Base-by-base conservation (phyloP, 37 sponge, comb jelly and placozoan genomes). In the Aphrocallistes beatrix region DNA sequence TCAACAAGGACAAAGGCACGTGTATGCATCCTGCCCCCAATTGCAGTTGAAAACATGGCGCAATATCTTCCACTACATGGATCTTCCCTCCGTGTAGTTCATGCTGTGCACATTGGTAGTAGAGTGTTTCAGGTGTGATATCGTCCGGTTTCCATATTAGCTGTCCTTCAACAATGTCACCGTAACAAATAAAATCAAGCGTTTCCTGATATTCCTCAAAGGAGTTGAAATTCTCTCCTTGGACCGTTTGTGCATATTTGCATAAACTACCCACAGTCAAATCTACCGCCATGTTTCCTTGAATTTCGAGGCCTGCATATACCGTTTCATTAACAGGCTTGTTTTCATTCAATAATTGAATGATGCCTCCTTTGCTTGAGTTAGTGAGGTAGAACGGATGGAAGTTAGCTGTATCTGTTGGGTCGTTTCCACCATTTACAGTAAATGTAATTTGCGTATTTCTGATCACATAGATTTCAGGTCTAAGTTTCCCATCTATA, bases 91-190 rank as follows among this genome's bases (percentile, higher is more conserved):
- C 75, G n/a, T 60, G 75, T 25, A 25, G 6, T 30, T 60, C 21
- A 60, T 60, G 75, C 75, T 60, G 75, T 32, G 75, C 75, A 60
- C 75, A 60, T 60, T 60, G 75, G 34, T 60, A 60, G 75, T 60
- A 60, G 10, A 60, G 10, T 25, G 75, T 60, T 8, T 60, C 75
- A 25, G 75, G 34, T 25, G 75, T 60, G 21, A 6, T 60, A 25
- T 21, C 75, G 21, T 60, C 75, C 10, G 75, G 75, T 25, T 19
- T 60, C 75, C 75, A 60, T 25, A 19, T 60, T 25, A 60, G n/a
- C 34, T 60, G 28, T 6, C 75, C 75, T 60, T 19, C n/a, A 21
- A 32, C 21, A 6, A 21, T 60, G n/a, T 60, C n/a, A 3, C 75
- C 75, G 3, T 25, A 3, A 13, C 75, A 60, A 19, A 60, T 30